phyloP scores from a whole-genome alignment of 2,797 vertebrate species.

The Phalloptychus januarius region DNA sequence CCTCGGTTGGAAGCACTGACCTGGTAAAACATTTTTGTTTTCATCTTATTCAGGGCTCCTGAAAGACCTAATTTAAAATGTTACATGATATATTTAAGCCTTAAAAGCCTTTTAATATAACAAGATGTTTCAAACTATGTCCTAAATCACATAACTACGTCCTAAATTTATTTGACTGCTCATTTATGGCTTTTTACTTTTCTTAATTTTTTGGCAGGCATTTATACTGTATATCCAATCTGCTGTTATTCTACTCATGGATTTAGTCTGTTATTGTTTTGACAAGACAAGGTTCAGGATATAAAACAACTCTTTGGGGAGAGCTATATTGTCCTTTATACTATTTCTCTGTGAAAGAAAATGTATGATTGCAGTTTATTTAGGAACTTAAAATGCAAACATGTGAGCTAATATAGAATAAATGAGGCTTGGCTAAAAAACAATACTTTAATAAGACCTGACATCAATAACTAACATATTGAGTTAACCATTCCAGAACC shows the following conservation, averaged over 20 bases:
- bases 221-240: not conserved
- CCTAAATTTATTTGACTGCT: not conserved
- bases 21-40: constrained; percentile 7
- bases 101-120: not conserved
- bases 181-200: not conserved
- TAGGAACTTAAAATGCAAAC: not conserved
- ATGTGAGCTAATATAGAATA: not conserved
- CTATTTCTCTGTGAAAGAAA: not conserved
- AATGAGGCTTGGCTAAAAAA: not conserved
- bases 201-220: not conserved
- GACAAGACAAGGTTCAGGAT: not conserved
- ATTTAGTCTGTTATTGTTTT: not conserved
- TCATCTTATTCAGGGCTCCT: not conserved
- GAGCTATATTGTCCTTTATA: not conserved
- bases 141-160: not conserved
- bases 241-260: not conserved
- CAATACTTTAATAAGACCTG: not conserved
- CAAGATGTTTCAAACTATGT: not conserved
- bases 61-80: not conserved
- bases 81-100: not conserved
- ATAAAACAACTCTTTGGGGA: not conserved
- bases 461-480: not conserved
- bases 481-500: not conserved
- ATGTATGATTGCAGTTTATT: not conserved
- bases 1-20: constrained; percentile 43